A percentile compares a stretch with the other conserved stretches of the same genome.
Evolutionary conservation across 1,140 invertebrate species (phyloP).

Genomic region (Magallana ariakensis): DNA sequence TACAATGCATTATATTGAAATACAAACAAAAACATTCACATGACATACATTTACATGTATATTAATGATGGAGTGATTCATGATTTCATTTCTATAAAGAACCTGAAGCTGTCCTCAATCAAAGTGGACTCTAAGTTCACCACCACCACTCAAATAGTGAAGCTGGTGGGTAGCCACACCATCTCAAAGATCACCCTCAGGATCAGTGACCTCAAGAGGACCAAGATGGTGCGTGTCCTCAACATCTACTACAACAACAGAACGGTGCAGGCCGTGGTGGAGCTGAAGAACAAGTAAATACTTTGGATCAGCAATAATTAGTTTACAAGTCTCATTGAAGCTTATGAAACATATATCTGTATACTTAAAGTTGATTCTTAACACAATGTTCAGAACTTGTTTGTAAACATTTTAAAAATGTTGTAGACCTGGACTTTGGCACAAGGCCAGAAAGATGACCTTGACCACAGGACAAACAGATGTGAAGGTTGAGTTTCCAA

Average conservation of each 20-base stretch:
- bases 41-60: no score
- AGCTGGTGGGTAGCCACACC: slow-evolving; percentile 94
- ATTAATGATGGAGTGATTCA: no score
- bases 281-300: slow-evolving; percentile 94
- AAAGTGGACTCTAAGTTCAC: slow-evolving; percentile 99
- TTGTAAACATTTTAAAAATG: not conserved
- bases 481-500: slow-evolving; percentile 92
- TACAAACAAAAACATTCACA: not conserved
- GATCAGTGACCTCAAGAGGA: slow-evolving; percentile 96
- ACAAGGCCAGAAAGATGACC: slow-evolving; percentile 95
- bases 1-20: slow-evolving; percentile 15
- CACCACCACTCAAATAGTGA: slow-evolving; percentile 98
- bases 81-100: slow-evolving; percentile 64
- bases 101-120: slow-evolving; percentile 94
- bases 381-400: no score
- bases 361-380: not conserved
- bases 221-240: slow-evolving; percentile 97
- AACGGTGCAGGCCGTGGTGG: slow-evolving; percentile 96
- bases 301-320: not conserved
- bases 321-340: no score
- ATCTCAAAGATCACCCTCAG: slow-evolving; percentile 96
- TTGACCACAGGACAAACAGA: slow-evolving; percentile 95
- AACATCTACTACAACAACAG: slow-evolving; percentile 99
- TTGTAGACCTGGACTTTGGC: slow-evolving; percentile 89
- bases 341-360: not conserved